These are phyloP conservation scores for Anguilla marmorata DNA, from an alignment of 2,797 vertebrate genomes.

Conservation along the genomic window DNA sequence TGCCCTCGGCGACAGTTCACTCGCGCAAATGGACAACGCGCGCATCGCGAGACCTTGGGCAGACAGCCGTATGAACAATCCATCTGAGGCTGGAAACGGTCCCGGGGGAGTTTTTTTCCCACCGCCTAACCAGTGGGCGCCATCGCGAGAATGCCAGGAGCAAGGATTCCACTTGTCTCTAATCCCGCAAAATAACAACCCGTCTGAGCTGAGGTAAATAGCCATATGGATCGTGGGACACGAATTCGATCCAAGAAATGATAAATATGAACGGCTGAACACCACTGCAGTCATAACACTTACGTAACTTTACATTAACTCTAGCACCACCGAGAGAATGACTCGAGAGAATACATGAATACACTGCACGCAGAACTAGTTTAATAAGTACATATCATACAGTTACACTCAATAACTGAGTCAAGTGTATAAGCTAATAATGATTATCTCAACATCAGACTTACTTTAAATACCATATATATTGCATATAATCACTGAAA, in stretches of 20 bases:
- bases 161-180: neutral
- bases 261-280: neutral
- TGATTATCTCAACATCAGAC: neutral
- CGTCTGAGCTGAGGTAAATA: neutral
- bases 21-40: neutral
- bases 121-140: neutral
- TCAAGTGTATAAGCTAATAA: neutral
- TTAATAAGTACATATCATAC: neutral
- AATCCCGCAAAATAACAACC: neutral
- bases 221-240: neutral
- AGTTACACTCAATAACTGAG: neutral
- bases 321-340: neutral
- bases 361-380: neutral
- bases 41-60: neutral
- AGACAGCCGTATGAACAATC: neutral
- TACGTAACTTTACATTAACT: neutral
- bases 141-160: neutral
- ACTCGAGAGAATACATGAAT: neutral
- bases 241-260: neutral
- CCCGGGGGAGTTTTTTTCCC: neutral
- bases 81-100: neutral
- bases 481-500: neutral
- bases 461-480: neutral
- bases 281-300: neutral
- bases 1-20: neutral